Percentiles rank a stretch among this genome's conserved stretches.
Conservation (phyloP, 2,113 vertebrate genomes). For the Ardeotis arabs region DNA sequence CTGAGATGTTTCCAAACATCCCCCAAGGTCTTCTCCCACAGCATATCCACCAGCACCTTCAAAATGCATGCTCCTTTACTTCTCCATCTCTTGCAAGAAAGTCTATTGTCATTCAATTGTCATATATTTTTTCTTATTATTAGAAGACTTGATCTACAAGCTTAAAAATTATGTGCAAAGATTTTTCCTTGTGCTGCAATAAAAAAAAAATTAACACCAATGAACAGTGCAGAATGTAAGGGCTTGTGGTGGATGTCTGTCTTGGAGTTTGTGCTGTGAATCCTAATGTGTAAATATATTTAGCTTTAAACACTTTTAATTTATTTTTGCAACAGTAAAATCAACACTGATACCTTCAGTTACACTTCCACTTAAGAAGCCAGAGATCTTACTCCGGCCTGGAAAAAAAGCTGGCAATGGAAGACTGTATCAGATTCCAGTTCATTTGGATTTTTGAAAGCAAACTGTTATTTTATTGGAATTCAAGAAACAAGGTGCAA, state of each 20-base stretch:
- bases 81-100: neutral
- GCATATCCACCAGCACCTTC: neutral
- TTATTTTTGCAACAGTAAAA: neutral
- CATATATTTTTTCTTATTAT: neutral
- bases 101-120: neutral
- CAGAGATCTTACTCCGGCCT: neutral
- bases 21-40: neutral
- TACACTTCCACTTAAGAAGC: neutral
- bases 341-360: neutral
- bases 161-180: neutral
- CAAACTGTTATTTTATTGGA: neutral
- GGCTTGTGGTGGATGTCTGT: neutral
- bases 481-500: neutral
- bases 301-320: neutral
- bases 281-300: neutral
- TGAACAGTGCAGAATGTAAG: neutral
- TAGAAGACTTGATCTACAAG: neutral
- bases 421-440: neutral
- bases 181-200: neutral
- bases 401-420: neutral
- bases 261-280: neutral
- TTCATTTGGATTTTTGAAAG: neutral
- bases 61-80: neutral
- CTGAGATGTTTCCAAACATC: neutral
- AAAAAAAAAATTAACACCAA: neutral